Percentiles rank a stretch among this genome's conserved stretches.
Conservation (phyloP, 2,113 vertebrate genomes). For the Embiotoca jacksoni region DNA sequence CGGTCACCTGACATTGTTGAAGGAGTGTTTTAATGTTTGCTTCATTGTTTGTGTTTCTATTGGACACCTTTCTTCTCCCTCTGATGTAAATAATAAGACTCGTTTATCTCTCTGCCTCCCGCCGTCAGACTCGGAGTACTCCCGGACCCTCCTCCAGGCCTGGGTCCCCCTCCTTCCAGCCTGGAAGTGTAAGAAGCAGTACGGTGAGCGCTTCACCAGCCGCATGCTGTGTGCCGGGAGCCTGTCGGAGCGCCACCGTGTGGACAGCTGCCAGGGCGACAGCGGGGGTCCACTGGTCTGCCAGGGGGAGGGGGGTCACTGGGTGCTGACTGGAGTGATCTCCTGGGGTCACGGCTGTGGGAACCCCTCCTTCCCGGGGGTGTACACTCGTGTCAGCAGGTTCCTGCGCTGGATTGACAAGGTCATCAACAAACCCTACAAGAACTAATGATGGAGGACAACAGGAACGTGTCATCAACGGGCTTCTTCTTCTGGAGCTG, state of each 20-base stretch:
- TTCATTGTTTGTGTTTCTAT: not conserved
- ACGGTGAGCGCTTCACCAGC: constrained; percentile 86
- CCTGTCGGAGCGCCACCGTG: constrained; percentile 86
- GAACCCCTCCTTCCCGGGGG: constrained; percentile 88
- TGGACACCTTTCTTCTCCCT: not conserved
- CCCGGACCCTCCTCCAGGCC: constrained; percentile 89
- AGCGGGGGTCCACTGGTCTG: constrained; percentile 91
- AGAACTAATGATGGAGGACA: constrained; percentile 25
- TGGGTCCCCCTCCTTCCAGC: constrained; percentile 87
- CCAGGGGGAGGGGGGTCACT: constrained; percentile 84
- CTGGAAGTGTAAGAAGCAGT: constrained; percentile 85
- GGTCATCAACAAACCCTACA: constrained; percentile 68
- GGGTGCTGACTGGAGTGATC: constrained; percentile 90
- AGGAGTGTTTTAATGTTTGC: too few species aligned
- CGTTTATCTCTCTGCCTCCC: constrained; percentile 13
- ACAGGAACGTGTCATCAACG: not conserved
- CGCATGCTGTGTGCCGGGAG: constrained; percentile 92
- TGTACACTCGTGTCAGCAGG: constrained; percentile 91
- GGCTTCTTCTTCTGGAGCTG: too few species aligned
- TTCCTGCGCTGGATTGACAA: constrained; percentile 90
- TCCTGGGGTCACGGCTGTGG: constrained; percentile 93
- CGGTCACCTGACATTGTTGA: too few species aligned
- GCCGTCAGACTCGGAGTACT: constrained; percentile 84
- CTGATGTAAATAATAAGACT: not conserved
- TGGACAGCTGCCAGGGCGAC: constrained; percentile 93